Conservation (phyloP, 1,140 invertebrate genomes). For the Mya arenaria region DNA sequence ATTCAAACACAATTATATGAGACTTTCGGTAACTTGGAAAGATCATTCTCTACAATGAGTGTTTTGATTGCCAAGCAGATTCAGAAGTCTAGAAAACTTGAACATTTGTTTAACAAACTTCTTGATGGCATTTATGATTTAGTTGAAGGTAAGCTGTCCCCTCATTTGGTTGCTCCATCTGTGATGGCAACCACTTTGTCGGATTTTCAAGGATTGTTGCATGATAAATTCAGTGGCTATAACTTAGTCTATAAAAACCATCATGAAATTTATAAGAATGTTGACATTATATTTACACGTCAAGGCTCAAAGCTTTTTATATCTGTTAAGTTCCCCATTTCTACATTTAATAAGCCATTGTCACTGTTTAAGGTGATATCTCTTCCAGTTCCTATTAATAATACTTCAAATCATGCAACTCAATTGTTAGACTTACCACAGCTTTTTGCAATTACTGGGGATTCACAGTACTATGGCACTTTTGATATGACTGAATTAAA, state of each 20-base stretch:
- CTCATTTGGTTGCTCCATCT: too few relatives aligned
- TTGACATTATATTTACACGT: constrained; percentile 32
- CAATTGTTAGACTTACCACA: constrained; percentile 19
- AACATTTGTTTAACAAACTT: constrained; percentile 17
- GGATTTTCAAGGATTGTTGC: too few relatives aligned
- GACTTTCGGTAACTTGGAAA: constrained; percentile 9
- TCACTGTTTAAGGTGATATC: background rate
- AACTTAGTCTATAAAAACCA: too few relatives aligned
- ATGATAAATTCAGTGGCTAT: too few relatives aligned
- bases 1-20: constrained; percentile 2
- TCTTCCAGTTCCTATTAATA: constrained; percentile 28
- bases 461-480: background rate
- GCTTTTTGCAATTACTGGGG: constrained; percentile 6
- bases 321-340: constrained; percentile 4
- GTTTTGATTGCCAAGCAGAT: constrained; percentile 21
- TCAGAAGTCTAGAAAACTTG: constrained; percentile 33
- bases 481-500: background rate
- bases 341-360: background rate
- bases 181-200: too few relatives aligned
- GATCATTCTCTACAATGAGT: constrained; percentile 17
- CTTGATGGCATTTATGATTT: constrained; percentile 8
- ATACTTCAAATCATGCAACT: constrained; percentile 24
- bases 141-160: constrained; percentile 23
- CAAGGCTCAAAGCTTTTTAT: constrained; percentile 5
- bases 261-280: too few relatives aligned